Conservation (phyloP, 2,113 vertebrate genomes). For the Sceloporus undulatus region DNA sequence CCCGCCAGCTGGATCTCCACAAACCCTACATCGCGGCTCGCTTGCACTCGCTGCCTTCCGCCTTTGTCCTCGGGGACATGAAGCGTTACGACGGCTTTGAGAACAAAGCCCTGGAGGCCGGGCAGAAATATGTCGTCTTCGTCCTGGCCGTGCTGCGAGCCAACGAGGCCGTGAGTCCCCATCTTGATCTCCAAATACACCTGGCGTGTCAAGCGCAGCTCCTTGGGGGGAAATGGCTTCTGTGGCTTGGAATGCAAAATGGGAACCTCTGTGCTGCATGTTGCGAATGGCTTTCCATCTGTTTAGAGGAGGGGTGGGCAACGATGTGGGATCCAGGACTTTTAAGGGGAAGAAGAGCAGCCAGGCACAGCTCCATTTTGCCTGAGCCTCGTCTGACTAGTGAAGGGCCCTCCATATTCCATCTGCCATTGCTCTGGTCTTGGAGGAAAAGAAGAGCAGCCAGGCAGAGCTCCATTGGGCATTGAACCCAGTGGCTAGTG, state of each 20-base stretch:
- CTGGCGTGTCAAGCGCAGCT: no score
- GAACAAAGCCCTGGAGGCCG: constrained; percentile 89
- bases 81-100: constrained; percentile 90
- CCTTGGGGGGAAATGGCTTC: not conserved
- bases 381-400: no score
- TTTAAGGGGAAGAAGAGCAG: no score
- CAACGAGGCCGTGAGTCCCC: constrained; percentile 83
- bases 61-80: constrained; percentile 91
- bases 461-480: no score
- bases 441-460: no score
- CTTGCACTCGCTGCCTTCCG: constrained; percentile 86
- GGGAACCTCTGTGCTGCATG: not conserved
- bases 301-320: not conserved
- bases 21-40: constrained; percentile 93
- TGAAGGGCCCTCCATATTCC: no score
- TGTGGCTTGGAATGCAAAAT: not conserved
- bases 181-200: no score
- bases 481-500: no score
- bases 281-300: not conserved
- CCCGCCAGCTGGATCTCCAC: constrained; percentile 86
- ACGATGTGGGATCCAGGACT: no score
- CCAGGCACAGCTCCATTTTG: no score
- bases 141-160: constrained; percentile 91
- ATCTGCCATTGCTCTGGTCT: no score
- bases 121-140: constrained; percentile 93